Conservation (phyloP, 2,113 vertebrate genomes). For the Scartelaos histophorus region DNA sequence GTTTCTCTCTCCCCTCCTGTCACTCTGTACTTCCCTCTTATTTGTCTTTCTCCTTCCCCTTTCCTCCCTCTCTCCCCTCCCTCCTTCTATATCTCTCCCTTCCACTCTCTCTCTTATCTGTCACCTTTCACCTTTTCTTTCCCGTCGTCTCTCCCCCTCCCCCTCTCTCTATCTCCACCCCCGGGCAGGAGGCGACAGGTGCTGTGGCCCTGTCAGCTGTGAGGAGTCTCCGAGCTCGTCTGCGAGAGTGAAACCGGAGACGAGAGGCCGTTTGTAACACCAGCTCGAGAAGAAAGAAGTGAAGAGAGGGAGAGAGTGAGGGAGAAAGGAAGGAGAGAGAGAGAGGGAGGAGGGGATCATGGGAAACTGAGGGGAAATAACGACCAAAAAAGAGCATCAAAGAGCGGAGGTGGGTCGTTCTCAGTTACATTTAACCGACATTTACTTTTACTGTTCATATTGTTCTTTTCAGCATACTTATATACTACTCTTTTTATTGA, state of each 20-base stretch:
- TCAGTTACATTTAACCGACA: no score
- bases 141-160: no score
- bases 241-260: conserved; percentile 29
- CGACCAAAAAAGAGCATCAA: neutral
- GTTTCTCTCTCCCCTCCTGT: no score
- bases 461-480: no score
- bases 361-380: neutral
- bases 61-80: neutral
- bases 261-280: neutral
- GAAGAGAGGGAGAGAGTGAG: neutral
- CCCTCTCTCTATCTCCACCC: no score
- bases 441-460: no score
- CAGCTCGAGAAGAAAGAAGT: neutral
- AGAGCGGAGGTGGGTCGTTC: no score
- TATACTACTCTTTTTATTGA: no score
- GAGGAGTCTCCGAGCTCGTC: conserved; percentile 15
- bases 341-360: neutral
- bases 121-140: no score
- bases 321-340: neutral
- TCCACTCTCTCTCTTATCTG: neutral
- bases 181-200: conserved; percentile 33
- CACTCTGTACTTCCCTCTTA: neutral
- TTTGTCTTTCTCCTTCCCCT: neutral
- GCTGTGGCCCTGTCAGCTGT: conserved; percentile 28
- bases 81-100: neutral